These are phyloP conservation scores for Cryptomyrus ogoouensis DNA, from an alignment of 2,113 vertebrate species.

Conservation along the genomic window DNA sequence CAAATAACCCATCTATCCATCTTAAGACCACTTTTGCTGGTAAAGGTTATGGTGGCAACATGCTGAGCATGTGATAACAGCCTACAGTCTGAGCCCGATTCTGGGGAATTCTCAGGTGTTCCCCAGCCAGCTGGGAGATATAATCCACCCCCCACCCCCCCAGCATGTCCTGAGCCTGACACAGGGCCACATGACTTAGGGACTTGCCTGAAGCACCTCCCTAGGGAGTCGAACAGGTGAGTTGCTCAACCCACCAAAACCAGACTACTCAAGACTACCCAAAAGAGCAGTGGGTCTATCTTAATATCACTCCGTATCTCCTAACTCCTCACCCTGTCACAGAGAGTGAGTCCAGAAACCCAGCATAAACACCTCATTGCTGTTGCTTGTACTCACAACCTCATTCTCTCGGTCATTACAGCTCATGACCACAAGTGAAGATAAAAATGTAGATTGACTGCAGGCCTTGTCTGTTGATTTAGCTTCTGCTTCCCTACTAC, in stretches of 20 bases:
- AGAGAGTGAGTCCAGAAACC: background rate
- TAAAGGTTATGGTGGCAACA: background rate
- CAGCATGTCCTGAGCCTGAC: background rate
- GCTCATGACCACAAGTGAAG: background rate
- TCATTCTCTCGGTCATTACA: background rate
- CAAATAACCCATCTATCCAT: background rate
- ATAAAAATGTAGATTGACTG: background rate
- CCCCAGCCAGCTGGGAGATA: background rate
- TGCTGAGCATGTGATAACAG: background rate
- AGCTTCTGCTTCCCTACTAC: background rate
- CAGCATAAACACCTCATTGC: background rate
- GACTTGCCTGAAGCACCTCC: background rate
- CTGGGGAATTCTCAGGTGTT: background rate
- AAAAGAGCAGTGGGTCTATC: background rate
- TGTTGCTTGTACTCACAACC: background rate
- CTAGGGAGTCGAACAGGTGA: background rate
- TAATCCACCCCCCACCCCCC: background rate
- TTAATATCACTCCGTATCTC: background rate
- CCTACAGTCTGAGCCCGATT: background rate
- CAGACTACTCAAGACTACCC: background rate
- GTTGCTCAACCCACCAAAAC: background rate
- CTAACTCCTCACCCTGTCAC: background rate
- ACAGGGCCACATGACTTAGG: background rate
- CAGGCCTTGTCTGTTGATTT: background rate
- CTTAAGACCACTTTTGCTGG: background rate